Base-by-base conservation (phyloP, 2,797 vertebrate species). In the Choloepus didactylus region DNA sequence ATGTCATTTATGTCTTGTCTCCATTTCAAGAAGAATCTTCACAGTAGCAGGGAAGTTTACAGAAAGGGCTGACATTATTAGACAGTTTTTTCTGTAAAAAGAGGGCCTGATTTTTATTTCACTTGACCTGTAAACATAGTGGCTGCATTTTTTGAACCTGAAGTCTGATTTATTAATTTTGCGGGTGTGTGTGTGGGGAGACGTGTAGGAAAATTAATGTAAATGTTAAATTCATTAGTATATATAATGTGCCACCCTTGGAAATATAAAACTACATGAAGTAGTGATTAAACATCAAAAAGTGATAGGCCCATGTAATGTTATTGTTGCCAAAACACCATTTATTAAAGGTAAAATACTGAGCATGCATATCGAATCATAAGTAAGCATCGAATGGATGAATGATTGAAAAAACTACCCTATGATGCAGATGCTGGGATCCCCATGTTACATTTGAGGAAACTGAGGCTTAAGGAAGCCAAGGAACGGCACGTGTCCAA, bases 131-230 rank as follows among this genome's bases (percentile, higher is more conserved):
- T 94, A 56, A 76, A 70, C 73, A 31, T 9, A 62, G 35, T 3
- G 4, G 66, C 21, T 70, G 6, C 67, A 51, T 38, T 85, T 67
- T 82, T 18, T 82, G 38, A 93, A 59, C n/a, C 35, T 1, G 51
- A 81, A 72, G n/a, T 77, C n/a, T 92, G 67, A 66, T 64, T 75
- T 91, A 35, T 56, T 93, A 91, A 59, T 16, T 87, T 91, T 44
- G 77, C 89, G 76, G 29, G 18, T 44, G 41, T 44, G 41, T 44
- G 41, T 44, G 41, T 44, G 41, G 41, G 41, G 41, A 44, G 41
- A 44, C 6, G 41, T 5, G 6, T 75, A 67, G n/a, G 41, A 73
- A 67, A 56, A 85, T 38, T 84, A 29, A 54, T 51, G 10, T 87
- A 84, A 60, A 79, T 38, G 67, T 77, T 46, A 81, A 56, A 9